A percentile compares a stretch with the other conserved stretches of the same genome.
Conservation (phyloP, 1,140 invertebrate species). For the Penaeus chinensis region DNA sequence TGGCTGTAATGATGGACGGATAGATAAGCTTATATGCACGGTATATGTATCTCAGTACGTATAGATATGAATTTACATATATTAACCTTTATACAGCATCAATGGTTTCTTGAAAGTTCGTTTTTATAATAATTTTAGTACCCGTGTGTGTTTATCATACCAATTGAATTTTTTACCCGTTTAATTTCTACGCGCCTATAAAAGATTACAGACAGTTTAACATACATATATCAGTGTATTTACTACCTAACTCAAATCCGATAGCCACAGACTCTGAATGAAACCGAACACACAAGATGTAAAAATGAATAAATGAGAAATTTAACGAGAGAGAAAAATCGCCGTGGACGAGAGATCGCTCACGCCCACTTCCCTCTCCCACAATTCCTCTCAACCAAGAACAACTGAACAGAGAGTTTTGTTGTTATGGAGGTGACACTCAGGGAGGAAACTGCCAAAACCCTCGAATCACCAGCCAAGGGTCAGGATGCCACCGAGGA, state of each 20-base stretch:
- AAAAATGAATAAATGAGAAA: background rate
- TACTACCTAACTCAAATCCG: no score
- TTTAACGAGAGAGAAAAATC: no score
- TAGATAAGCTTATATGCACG: background rate
- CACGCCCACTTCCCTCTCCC: constrained; percentile 25
- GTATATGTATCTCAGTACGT: background rate
- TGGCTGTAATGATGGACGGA: background rate
- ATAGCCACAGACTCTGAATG: no score
- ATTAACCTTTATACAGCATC: constrained; percentile 8
- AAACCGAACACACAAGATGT: background rate
- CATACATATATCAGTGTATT: no score
- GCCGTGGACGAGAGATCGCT: background rate
- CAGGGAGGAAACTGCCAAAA: constrained; percentile 25
- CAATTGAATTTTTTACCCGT: no score
- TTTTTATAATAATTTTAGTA: background rate
- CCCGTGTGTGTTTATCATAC: no score
- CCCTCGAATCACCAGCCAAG: constrained; percentile 25
- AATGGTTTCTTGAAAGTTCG: background rate
- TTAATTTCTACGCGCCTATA: no score
- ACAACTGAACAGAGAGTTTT: constrained; percentile 33
- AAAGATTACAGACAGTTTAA: no score
- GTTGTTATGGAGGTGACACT: constrained; percentile 53
- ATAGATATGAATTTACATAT: constrained; percentile 22
- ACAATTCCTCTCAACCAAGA: constrained; percentile 17
- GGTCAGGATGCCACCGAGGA: constrained; percentile 44